A percentile compares a stretch with the other conserved stretches of the same genome.
Conservation (phyloP, 1,140 invertebrate species). For the Potamilus streckersoni region DNA sequence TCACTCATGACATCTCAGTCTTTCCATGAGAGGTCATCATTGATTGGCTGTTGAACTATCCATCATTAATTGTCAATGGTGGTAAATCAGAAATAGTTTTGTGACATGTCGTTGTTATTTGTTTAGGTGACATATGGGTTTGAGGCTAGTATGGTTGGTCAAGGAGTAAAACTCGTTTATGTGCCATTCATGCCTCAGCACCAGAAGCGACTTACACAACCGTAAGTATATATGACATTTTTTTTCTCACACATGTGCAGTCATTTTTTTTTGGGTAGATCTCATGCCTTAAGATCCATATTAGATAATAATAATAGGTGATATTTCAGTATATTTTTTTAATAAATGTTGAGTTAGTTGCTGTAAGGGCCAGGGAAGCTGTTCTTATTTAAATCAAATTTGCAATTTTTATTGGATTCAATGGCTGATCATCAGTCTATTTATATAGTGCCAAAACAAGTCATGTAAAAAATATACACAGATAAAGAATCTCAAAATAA, state of each 20-base stretch:
- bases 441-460: too few species aligned
- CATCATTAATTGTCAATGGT: too few species aligned
- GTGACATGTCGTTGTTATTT: slow-evolving; percentile 14
- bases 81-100: not conserved
- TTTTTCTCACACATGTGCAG: not conserved
- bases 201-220: slow-evolving; percentile 58
- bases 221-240: slow-evolving; percentile 46
- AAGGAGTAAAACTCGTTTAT: slow-evolving; percentile 66
- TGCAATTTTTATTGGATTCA: not conserved
- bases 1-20: too few species aligned
- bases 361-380: not conserved
- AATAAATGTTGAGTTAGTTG: not conserved
- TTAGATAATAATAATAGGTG: not conserved
- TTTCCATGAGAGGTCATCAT: too few species aligned
- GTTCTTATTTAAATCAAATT: too few species aligned
- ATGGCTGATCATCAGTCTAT: not conserved
- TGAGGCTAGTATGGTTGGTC: slow-evolving; percentile 57
- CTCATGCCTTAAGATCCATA: not conserved
- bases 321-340: not conserved
- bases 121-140: slow-evolving; percentile 57
- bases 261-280: not conserved
- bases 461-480: too few species aligned
- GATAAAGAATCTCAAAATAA: too few species aligned
- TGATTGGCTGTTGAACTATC: too few species aligned
- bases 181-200: slow-evolving; percentile 65